phyloP scores from a whole-genome alignment of 2,888 invertebrate species.

The Philereme transversata region DNA sequence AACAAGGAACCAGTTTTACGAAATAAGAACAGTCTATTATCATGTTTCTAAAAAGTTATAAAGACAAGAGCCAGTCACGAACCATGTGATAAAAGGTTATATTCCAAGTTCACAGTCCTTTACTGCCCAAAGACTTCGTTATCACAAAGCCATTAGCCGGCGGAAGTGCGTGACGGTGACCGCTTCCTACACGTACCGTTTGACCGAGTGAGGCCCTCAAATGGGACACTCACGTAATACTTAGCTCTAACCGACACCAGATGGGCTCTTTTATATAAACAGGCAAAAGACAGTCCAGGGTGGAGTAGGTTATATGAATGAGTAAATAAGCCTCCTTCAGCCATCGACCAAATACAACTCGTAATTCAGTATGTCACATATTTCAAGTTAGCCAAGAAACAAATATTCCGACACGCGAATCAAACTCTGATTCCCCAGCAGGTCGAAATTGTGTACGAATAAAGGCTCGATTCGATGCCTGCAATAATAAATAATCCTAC shows the following conservation, averaged over 20 bases:
- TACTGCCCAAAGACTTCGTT: conserved; percentile 28
- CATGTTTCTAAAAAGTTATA: neutral
- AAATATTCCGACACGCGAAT: neutral
- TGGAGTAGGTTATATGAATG: neutral
- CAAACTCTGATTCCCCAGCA: neutral
- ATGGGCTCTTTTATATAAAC: neutral
- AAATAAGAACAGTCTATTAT: too few relatives aligned
- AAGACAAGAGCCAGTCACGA: conserved; percentile 1
- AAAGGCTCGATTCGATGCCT: neutral
- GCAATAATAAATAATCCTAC: conserved; percentile 7
- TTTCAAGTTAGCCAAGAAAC: neutral
- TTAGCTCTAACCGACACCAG: neutral
- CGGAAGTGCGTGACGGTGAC: conserved; percentile 46
- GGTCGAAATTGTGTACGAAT: neutral
- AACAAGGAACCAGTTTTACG: too few relatives aligned
- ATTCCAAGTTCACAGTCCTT: conserved; percentile 15
- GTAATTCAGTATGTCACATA: neutral
- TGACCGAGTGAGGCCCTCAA: conserved; percentile 9
- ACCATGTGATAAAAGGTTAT: conserved; percentile 5
- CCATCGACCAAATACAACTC: neutral
- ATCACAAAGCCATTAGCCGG: conserved; percentile 44
- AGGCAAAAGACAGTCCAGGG: neutral
- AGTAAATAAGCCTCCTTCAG: neutral
- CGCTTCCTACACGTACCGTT: conserved; percentile 23
- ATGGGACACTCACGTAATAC: conserved; percentile 8